These are phyloP conservation scores for Oppia nitens DNA, from an alignment of 1,140 invertebrate species.

Conservation along the genomic window DNA sequence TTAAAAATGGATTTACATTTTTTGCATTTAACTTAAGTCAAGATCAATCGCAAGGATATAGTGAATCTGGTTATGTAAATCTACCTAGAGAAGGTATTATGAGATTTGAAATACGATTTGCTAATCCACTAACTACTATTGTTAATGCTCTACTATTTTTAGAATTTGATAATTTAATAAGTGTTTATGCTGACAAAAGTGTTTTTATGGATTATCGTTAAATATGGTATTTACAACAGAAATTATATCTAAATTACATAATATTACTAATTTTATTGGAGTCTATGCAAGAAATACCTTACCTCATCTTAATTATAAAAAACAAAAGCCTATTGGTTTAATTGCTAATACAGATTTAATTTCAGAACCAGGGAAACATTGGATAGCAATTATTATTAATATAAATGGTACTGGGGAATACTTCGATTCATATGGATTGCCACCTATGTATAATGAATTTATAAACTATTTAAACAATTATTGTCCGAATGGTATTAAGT, in stretches of 20 bases:
- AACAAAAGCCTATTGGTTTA: background rate
- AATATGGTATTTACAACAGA: background rate
- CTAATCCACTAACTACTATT: background rate
- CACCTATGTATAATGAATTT: background rate
- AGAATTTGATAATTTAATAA: slow-evolving; percentile 17
- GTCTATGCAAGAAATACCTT: slow-evolving; percentile 2
- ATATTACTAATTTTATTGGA: background rate
- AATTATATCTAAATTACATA: background rate
- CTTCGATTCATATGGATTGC: slow-evolving; percentile 9
- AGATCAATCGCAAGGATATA: slow-evolving; percentile 6
- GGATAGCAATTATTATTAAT: slow-evolving; percentile 14
- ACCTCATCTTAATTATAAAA: background rate
- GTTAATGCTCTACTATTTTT: slow-evolving; percentile 2
- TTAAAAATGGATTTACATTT: background rate
- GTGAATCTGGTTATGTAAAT: slow-evolving; percentile 3
- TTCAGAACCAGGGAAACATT: slow-evolving; percentile 10
- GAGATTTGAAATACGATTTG: background rate
- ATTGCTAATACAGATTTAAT: background rate
- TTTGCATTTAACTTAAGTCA: slow-evolving; percentile 11
- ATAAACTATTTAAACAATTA: background rate
- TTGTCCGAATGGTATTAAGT: background rate
- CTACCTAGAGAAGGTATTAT: background rate
- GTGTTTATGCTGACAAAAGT: slow-evolving; percentile 13
- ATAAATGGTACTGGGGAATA: slow-evolving; percentile 4
- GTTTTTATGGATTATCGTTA: slow-evolving; percentile 12